phyloP scores from a whole-genome alignment of 2,888 invertebrate genomes.

The Ichneumoninae sp. region DNA sequence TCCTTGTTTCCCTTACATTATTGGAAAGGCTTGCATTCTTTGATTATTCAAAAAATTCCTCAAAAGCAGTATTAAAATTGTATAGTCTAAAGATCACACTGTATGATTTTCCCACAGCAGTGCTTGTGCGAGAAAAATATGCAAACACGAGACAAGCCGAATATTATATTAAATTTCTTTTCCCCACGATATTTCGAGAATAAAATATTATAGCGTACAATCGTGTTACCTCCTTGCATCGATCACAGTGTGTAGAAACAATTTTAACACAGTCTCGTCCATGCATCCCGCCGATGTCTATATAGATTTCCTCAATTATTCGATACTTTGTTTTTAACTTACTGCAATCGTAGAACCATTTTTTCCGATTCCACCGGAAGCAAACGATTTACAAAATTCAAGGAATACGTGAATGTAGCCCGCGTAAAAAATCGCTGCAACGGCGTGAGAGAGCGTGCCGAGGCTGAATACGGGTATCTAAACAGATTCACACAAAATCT shows the following conservation, averaged over 20 bases:
- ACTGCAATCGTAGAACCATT: constrained; percentile 98
- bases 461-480: constrained; percentile 80
- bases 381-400: constrained; percentile 90
- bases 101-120: constrained; percentile 13
- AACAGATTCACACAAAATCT: constrained; percentile 79
- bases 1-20: constrained; percentile 9
- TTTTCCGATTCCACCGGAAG: constrained; percentile 95
- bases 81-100: background rate
- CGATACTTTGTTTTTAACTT: constrained; percentile 84
- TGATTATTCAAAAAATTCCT: background rate
- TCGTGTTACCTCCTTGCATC: constrained; percentile 23
- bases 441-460: constrained; percentile 79
- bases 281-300: constrained; percentile 32
- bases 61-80: constrained; percentile 6
- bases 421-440: constrained; percentile 86
- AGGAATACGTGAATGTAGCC: constrained; percentile 88
- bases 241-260: constrained; percentile 5
- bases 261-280: constrained; percentile 2
- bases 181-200: background rate
- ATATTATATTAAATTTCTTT: constrained; percentile 10
- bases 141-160: constrained; percentile 22
- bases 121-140: constrained; percentile 30
- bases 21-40: background rate
- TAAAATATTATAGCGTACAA: background rate
- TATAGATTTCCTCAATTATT: constrained; percentile 44